phyloP scores from a whole-genome alignment of 1,140 invertebrate genomes.

The Pseudobourletiella spinata region DNA sequence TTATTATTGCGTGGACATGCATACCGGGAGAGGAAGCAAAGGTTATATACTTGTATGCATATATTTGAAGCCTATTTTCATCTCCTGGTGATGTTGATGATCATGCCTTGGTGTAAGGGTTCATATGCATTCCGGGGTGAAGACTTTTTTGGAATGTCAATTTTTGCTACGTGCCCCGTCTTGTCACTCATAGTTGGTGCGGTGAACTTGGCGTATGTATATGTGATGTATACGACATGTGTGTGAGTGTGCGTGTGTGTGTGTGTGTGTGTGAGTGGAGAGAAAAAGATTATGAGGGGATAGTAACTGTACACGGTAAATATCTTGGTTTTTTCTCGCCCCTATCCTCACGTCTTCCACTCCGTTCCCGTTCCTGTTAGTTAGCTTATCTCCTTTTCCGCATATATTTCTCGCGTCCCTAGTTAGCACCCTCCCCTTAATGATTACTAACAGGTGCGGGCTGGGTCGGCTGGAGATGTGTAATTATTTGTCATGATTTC shows the following conservation, averaged over 20 bases:
- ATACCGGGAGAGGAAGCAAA: background rate
- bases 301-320: too few relatives aligned
- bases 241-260: background rate
- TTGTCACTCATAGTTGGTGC: too few relatives aligned
- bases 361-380: too few relatives aligned
- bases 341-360: background rate
- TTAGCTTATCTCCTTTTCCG: too few relatives aligned
- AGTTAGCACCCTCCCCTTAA: too few relatives aligned
- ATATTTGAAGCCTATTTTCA: background rate
- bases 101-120: too few relatives aligned
- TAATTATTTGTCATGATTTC: too few relatives aligned
- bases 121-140: background rate
- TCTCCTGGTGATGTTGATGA: background rate
- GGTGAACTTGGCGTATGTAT: too few relatives aligned
- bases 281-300: background rate
- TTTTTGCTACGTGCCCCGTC: background rate
- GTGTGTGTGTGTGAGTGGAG: background rate
- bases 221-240: too few relatives aligned
- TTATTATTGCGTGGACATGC: background rate
- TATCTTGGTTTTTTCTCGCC: background rate
- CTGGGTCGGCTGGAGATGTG: too few relatives aligned
- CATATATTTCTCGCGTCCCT: too few relatives aligned
- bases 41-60: background rate
- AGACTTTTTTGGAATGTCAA: background rate
- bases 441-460: too few relatives aligned